phyloP scores from a whole-genome alignment of 2,888 invertebrate species.

The Malthinus seriepunctatus region DNA sequence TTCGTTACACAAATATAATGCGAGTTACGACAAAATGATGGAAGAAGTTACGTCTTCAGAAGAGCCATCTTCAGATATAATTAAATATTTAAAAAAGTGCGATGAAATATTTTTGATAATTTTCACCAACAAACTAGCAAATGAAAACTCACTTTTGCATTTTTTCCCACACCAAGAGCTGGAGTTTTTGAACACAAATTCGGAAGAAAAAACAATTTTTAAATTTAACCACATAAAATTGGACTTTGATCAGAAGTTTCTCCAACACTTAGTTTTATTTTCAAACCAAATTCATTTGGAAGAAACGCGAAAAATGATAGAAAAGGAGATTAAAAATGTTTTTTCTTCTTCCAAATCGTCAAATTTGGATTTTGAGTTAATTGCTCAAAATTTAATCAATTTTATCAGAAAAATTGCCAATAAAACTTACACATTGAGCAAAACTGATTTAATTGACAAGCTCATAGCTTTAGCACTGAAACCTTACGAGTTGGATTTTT shows the following conservation, averaged over 20 bases:
- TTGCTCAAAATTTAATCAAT: neutral
- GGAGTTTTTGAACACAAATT: slow-evolving; percentile 4
- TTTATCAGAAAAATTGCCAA: neutral
- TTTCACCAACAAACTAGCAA: slow-evolving; percentile 2
- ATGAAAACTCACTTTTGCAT: neutral
- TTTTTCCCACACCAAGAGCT: neutral
- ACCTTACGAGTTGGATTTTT: neutral
- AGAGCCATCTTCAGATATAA: neutral
- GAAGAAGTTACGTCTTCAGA: neutral
- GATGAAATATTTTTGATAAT: neutral
- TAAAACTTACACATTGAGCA: neutral
- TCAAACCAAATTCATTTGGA: slow-evolving; percentile 7
- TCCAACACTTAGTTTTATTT: slow-evolving; percentile 2
- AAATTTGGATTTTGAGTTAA: neutral
- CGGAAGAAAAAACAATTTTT: neutral
- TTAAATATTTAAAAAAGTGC: neutral
- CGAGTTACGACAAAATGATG: neutral
- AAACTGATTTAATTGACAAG: slow-evolving; percentile 6
- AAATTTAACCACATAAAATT: neutral
- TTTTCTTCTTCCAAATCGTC: neutral
- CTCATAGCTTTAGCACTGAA: neutral
- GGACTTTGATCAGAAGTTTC: neutral
- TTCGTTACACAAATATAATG: neutral
- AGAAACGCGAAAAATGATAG: neutral
- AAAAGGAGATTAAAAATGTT: slow-evolving; percentile 5